Evolutionary conservation across 2,797 vertebrate species (phyloP), one percentile per base, ranked within the genome.

Genomic region (Sebastes hubbsi): DNA sequence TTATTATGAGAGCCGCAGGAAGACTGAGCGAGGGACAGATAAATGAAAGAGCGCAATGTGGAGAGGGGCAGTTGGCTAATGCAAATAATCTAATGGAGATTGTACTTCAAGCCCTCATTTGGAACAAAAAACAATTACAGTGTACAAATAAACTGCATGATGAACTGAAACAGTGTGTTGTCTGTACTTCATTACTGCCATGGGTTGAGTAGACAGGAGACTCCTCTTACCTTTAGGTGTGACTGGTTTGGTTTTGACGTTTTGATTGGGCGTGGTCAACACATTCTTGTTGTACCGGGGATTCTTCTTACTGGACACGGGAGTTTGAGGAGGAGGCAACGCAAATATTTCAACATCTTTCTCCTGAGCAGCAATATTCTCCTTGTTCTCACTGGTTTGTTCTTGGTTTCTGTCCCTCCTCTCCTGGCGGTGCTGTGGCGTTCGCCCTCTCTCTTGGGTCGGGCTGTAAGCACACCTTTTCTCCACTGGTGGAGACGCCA

Each of bases 321-420:
- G 95, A 18, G 95, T 97, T 80, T 93, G 94, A 20, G 96, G 96
- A 74, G 95, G 92, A 63, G 97, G 96, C 86, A 97, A 84, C 0
- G 70, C 90, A 87, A 98, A 97, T 6, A 90, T 62, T 0, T 95
- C 92, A 7, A 90, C 90, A 2, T 93, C 93, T 80, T 92, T 95
- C 60, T 89, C 80, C n/a, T 91, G 91, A 72, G 61, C 80, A 5
- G 83, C 83, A 25, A 94, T 27, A 74, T 99, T 98, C 83, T 98
- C 97, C 94, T 98, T 97, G 94, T 97, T 96, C 88, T 96, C 94
- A 38, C 34, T 77, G 75, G 90, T 88, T 25, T 82, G 88, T 58
- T 92, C 92, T 66, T 84, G 90, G 69, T 88, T 78, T 54, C 94
- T 91, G 52, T 84, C 72, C 59, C 73, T 83, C 80, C 83, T 91